Conservation (phyloP, 2,797 vertebrate species). For the Galagoides demidoff region DNA sequence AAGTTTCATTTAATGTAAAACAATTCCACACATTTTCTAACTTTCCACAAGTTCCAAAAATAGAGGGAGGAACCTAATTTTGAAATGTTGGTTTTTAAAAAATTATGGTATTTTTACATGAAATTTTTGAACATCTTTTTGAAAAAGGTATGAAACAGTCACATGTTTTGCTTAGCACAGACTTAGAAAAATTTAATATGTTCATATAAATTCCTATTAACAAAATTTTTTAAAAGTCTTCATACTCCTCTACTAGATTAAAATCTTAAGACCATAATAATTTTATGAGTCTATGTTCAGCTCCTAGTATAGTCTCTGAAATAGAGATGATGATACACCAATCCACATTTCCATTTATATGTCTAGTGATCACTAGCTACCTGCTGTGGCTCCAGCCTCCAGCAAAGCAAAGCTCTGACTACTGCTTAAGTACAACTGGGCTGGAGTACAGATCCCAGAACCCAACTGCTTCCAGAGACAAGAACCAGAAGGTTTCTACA, state of each 20-base stretch:
- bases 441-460: not conserved
- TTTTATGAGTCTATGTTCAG: not conserved
- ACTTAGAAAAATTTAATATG: constrained; percentile 76
- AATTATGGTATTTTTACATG: constrained; percentile 73
- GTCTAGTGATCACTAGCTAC: not conserved
- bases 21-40: constrained; percentile 53
- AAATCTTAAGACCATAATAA: constrained; percentile 3
- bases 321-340: not conserved
- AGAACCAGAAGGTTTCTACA: not conserved
- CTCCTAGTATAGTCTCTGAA: not conserved
- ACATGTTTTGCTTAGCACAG: constrained; percentile 81
- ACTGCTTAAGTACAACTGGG: not conserved
- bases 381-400: not conserved
- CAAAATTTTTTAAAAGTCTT: not conserved
- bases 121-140: constrained; percentile 82
- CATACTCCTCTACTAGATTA: not conserved
- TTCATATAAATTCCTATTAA: constrained; percentile 64
- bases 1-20: constrained; percentile 56
- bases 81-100: constrained; percentile 45
- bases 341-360: not conserved
- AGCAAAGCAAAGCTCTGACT: not conserved
- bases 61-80: constrained; percentile 61
- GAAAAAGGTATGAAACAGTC: constrained; percentile 53
- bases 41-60: constrained; percentile 61
- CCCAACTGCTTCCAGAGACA: not conserved